These are phyloP conservation scores for Stomorhina lunata DNA, from an alignment of 2,888 invertebrate genomes.

Conservation along the genomic window DNA sequence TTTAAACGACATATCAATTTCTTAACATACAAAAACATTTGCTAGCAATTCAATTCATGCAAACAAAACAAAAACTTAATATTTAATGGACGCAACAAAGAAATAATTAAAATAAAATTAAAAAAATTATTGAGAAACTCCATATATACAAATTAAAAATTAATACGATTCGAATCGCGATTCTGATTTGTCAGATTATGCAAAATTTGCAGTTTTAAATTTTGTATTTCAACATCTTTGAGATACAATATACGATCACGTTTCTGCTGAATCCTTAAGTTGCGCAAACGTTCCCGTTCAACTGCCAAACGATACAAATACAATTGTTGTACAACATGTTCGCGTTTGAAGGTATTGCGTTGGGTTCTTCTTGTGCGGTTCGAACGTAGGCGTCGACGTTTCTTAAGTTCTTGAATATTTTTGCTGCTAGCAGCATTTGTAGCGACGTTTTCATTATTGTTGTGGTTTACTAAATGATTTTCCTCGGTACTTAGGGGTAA, in stretches of 20 bases:
- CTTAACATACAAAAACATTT: background rate
- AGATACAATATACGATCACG: constrained; percentile 64
- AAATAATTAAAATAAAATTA: background rate
- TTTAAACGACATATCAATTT: background rate
- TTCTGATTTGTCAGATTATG: constrained; percentile 62
- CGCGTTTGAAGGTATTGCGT: constrained; percentile 27
- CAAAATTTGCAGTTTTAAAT: constrained; percentile 66
- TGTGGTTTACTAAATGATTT: background rate
- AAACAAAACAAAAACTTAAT: constrained; percentile 17
- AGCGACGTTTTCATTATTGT: background rate
- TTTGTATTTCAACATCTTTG: constrained; percentile 67
- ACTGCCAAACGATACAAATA: constrained; percentile 63
- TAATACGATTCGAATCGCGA: constrained; percentile 44
- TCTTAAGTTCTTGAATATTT: background rate
- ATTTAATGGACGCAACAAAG: background rate
- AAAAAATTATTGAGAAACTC: no score
- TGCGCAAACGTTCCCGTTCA: constrained; percentile 63
- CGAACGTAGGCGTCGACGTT: background rate
- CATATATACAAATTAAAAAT: no score
- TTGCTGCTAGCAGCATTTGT: background rate
- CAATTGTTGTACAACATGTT: constrained; percentile 56
- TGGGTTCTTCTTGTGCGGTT: no score
- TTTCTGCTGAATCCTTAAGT: constrained; percentile 60
- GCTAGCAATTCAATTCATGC: no score
- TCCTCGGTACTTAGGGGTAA: background rate